phyloP scores from a whole-genome alignment of 2,113 vertebrate species.

The Chloropsis cyanopogon region DNA sequence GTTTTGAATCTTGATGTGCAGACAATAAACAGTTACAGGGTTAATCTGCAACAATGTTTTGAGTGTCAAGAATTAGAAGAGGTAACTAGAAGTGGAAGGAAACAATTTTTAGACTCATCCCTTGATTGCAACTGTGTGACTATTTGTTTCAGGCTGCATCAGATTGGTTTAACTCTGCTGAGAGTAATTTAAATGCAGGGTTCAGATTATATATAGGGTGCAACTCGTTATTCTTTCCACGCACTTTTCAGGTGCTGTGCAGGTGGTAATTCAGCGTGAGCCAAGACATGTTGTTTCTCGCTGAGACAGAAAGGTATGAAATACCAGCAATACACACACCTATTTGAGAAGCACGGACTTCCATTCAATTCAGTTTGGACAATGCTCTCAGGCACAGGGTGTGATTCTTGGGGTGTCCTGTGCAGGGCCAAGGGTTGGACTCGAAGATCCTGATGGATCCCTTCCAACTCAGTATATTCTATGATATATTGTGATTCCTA shows the following conservation, averaged over 20 bases:
- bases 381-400: background rate
- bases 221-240: background rate
- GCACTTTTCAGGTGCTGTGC: background rate
- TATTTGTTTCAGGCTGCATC: background rate
- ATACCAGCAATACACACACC: background rate
- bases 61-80: background rate
- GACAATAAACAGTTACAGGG: fast-evolving
- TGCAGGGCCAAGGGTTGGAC: background rate
- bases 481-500: background rate
- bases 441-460: background rate
- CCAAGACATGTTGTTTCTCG: background rate
- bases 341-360: background rate
- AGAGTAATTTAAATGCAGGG: background rate
- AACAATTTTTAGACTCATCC: background rate
- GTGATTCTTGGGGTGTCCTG: background rate
- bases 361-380: background rate
- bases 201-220: fast-evolving
- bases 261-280: background rate
- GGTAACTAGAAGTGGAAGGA: background rate
- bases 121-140: background rate
- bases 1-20: fast-evolving
- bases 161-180: fast-evolving
- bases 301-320: background rate
- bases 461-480: background rate
- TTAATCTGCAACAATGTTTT: background rate